A percentile compares a stretch with the other conserved stretches of the same genome.
Conservation (phyloP, 2,797 vertebrate species). For the Poecile montanus region DNA sequence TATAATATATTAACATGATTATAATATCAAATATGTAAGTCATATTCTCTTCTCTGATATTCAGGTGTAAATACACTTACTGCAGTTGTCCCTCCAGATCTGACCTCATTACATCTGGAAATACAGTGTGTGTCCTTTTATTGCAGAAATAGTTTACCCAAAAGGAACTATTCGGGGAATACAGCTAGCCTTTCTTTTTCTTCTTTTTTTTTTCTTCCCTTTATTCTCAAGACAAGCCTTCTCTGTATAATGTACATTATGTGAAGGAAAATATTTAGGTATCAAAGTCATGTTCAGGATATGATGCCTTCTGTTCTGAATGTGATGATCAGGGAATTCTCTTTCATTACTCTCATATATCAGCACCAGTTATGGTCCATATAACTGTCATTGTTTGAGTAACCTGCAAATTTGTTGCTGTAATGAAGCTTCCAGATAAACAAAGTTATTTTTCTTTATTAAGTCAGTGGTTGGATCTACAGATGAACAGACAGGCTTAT, state of each 20-base stretch:
- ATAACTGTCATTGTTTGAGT: slow-evolving; percentile 50
- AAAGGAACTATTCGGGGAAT: background rate
- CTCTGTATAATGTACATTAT: background rate
- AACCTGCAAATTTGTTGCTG: slow-evolving; percentile 46
- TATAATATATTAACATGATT: background rate
- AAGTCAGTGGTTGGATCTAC: background rate
- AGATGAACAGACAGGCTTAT: slow-evolving; percentile 1
- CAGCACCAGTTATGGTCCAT: slow-evolving; percentile 46
- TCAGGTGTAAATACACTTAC: background rate
- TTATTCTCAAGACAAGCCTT: background rate
- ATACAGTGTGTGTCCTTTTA: background rate
- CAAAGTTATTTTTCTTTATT: slow-evolving; percentile 56
- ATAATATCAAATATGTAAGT: background rate
- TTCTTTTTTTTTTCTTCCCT: background rate
- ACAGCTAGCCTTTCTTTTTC: background rate
- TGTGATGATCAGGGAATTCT: slow-evolving; percentile 31
- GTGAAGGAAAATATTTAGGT: slow-evolving; percentile 19
- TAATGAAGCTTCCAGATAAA: slow-evolving; percentile 39
- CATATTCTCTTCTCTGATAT: background rate
- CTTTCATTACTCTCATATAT: slow-evolving; percentile 2
- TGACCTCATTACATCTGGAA: slow-evolving; percentile 7
- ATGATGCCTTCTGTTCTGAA: slow-evolving; percentile 13
- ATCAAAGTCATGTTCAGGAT: slow-evolving; percentile 21
- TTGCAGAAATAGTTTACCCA: background rate
- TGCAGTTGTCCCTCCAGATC: background rate